phyloP scores from a whole-genome alignment of 2,888 invertebrate genomes.

The Microchrysa polita region DNA sequence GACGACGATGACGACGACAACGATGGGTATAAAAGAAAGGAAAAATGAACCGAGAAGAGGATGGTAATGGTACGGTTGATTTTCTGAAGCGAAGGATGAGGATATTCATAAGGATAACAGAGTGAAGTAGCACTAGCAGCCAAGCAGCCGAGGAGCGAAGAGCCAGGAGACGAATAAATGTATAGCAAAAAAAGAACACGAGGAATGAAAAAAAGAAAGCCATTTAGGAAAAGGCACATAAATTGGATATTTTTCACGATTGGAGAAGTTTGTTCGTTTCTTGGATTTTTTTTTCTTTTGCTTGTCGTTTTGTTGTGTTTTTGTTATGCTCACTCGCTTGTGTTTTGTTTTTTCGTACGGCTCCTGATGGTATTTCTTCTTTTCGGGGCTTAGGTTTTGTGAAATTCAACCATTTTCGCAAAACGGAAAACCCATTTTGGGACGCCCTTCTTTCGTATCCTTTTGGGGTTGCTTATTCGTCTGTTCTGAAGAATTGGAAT shows the following conservation, averaged over 20 bases:
- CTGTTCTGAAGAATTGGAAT: too few relatives aligned
- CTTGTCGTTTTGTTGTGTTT: too few relatives aligned
- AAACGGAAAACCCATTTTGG: too few relatives aligned
- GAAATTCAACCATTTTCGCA: too few relatives aligned
- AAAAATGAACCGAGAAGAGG: slow-evolving; percentile 5
- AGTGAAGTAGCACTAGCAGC: background rate
- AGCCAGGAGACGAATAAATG: background rate
- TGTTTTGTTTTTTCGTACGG: too few relatives aligned
- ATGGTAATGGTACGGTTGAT: slow-evolving; percentile 12
- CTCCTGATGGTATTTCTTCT: too few relatives aligned
- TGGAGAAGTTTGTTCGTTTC: slow-evolving; percentile 24
- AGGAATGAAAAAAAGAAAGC: slow-evolving; percentile 4
- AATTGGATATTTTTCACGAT: slow-evolving; percentile 25
- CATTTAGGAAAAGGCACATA: slow-evolving; percentile 30
- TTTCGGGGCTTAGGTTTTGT: too few relatives aligned
- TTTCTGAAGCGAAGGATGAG: background rate
- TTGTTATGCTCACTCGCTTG: too few relatives aligned
- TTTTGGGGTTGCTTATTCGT: too few relatives aligned
- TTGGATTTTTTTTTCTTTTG: background rate
- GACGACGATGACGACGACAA: background rate
- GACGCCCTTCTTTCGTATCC: too few relatives aligned
- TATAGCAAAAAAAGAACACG: background rate
- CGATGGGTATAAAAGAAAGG: background rate
- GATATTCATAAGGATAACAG: slow-evolving; percentile 7
- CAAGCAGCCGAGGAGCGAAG: background rate